Percentiles rank a stretch among this genome's conserved stretches.
Conservation (phyloP, 2,797 vertebrate species). For the Sternotherus odoratus region DNA sequence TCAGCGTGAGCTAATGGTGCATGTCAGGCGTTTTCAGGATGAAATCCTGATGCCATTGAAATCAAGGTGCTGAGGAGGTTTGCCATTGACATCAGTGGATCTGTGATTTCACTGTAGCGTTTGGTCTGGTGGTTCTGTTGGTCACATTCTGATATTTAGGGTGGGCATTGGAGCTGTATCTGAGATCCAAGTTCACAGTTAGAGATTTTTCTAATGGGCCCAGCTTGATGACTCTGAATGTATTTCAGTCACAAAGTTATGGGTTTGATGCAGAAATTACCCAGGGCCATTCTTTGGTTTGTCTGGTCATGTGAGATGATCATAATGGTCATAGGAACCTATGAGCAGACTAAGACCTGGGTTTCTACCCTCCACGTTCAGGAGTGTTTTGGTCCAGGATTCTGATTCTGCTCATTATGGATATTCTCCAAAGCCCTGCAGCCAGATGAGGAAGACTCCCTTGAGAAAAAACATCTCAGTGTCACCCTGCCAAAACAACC, state of each 20-base stretch:
- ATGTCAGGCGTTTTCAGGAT: neutral
- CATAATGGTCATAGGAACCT: neutral
- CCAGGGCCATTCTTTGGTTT: neutral
- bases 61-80: too few species aligned
- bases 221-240: neutral
- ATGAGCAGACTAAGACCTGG: too few species aligned
- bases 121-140: neutral
- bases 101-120: too few species aligned
- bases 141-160: neutral
- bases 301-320: neutral
- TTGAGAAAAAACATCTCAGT: too few species aligned
- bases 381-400: neutral
- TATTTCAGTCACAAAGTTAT: neutral
- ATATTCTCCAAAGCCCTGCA: neutral
- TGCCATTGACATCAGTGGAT: too few species aligned
- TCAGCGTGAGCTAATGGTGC: neutral
- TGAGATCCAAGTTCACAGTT: neutral
- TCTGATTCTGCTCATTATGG: neutral
- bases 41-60: neutral
- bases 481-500: too few species aligned
- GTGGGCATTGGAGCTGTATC: neutral
- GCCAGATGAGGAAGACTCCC: too few species aligned
- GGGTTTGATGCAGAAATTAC: neutral
- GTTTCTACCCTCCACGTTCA: neutral
- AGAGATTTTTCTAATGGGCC: neutral